Conservation (phyloP, 2,113 vertebrate species). For the Siphamia tubifer region DNA sequence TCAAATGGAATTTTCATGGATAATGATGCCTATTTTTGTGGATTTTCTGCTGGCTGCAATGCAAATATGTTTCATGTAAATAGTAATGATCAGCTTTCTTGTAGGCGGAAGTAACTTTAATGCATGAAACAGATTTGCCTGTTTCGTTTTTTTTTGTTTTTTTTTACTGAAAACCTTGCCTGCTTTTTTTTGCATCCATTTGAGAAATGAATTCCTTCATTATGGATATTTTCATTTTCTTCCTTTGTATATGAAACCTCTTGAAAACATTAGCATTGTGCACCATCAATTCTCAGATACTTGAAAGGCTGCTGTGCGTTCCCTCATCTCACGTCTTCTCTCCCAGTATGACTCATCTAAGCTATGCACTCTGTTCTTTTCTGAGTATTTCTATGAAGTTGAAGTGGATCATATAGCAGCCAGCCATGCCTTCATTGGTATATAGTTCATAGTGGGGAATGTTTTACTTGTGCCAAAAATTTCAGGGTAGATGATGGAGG, state of each 20-base stretch:
- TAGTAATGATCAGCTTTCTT: too few species aligned
- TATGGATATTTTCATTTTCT: neutral
- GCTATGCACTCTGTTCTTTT: neutral
- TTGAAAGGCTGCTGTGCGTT: slow-evolving; percentile 24
- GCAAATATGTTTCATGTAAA: too few species aligned
- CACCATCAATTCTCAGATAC: neutral
- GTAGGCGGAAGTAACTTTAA: neutral
- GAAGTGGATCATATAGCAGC: slow-evolving; percentile 8
- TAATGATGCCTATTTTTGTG: too few species aligned
- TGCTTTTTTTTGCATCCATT: neutral
- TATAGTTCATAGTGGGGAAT: neutral
- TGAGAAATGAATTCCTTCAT: neutral
- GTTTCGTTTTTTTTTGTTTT: too few species aligned
- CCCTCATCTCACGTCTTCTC: neutral
- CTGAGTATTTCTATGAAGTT: slow-evolving; percentile 3
- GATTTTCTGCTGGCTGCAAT: too few species aligned
- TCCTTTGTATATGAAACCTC: neutral
- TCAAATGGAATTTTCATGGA: too few species aligned
- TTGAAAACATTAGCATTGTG: neutral
- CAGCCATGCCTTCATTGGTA: neutral
- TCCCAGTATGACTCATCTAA: slow-evolving; percentile 38
- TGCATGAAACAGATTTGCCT: neutral
- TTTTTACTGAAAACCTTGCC: neutral
- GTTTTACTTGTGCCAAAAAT: neutral
- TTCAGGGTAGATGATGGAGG: neutral